Conservation (phyloP, 2,888 invertebrate genomes). For the Orgyia antiqua region DNA sequence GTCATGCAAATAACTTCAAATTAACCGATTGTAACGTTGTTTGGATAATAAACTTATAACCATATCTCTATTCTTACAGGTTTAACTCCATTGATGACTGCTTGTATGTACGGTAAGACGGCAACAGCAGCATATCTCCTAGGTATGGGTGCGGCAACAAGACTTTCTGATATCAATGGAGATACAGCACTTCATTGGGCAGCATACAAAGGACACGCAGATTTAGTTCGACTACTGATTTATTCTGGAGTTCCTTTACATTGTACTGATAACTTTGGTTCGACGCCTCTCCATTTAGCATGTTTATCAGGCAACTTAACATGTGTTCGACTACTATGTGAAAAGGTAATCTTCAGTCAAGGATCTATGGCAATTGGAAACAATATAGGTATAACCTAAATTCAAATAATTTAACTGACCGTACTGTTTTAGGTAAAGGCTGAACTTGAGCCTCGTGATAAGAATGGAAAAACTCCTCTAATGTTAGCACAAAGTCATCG, state of each 20-base stretch:
- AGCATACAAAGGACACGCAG: conserved; percentile 94
- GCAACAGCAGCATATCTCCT: conserved; percentile 93
- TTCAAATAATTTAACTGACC: background rate
- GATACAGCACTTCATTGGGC: conserved; percentile 97
- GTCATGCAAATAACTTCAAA: too few relatives aligned
- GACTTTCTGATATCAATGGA: conserved; percentile 93
- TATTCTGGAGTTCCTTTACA: conserved; percentile 94
- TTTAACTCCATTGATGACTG: conserved; percentile 92
- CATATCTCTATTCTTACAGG: too few relatives aligned
- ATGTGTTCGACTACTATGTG: conserved; percentile 91
- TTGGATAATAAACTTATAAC: too few relatives aligned
- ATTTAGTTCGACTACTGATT: conserved; percentile 90
- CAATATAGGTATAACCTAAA: too few relatives aligned
- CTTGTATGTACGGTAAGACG: conserved; percentile 95
- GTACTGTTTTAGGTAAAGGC: conserved; percentile 82
- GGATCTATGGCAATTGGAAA: too few relatives aligned
- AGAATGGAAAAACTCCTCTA: conserved; percentile 94
- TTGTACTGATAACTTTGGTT: conserved; percentile 94
- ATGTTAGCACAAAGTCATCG: conserved; percentile 93
- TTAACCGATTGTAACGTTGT: too few relatives aligned
- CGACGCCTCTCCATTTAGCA: conserved; percentile 93
- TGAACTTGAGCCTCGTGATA: conserved; percentile 91
- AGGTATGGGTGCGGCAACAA: conserved; percentile 92
- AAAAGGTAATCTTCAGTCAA: conserved; percentile 87
- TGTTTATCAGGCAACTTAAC: conserved; percentile 92